Conservation (phyloP, 1,140 invertebrate species). For the Halesus radiatus region DNA sequence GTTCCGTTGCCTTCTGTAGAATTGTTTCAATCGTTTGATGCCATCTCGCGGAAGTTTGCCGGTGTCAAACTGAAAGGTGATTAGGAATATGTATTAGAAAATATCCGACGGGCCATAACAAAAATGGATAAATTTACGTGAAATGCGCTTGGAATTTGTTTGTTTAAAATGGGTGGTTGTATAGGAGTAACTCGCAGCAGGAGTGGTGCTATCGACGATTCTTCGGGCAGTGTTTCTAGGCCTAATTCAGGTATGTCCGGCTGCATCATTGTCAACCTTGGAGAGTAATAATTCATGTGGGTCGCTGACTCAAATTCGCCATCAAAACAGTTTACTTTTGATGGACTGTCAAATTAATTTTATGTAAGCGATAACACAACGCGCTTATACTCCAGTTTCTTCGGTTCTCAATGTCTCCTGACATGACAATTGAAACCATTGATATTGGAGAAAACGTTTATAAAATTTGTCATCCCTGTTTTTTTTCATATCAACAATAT, state of each 20-base stretch:
- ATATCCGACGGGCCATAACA: conserved; percentile 26
- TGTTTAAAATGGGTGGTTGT: conserved; percentile 83
- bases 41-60: conserved; percentile 48
- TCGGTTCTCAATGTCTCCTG: not conserved
- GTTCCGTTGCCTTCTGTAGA: not conserved
- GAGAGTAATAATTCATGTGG: conserved; percentile 36
- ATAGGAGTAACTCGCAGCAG: conserved; percentile 85
- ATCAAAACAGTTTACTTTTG: conserved; percentile 1
- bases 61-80: conserved; percentile 51
- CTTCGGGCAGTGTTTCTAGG: conserved; percentile 81
- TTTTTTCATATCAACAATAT: not conserved
- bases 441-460: not conserved
- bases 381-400: not conserved
- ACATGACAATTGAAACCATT: conserved; percentile 1
- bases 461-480: not conserved
- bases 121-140: conserved; percentile 47
- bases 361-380: too few relatives aligned
- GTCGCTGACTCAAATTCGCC: conserved; percentile 27
- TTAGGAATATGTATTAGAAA: conserved; percentile 38
- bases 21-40: conserved; percentile 44
- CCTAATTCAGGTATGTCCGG: conserved; percentile 78
- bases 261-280: conserved; percentile 52
- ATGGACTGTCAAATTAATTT: not conserved
- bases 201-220: conserved; percentile 83
- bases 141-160: conserved; percentile 33